Percentiles rank a stretch among this genome's conserved stretches.
These are phyloP conservation scores for Enteromius viviparus DNA, from an alignment of 2,797 vertebrate genomes.

Conservation along the genomic window DNA sequence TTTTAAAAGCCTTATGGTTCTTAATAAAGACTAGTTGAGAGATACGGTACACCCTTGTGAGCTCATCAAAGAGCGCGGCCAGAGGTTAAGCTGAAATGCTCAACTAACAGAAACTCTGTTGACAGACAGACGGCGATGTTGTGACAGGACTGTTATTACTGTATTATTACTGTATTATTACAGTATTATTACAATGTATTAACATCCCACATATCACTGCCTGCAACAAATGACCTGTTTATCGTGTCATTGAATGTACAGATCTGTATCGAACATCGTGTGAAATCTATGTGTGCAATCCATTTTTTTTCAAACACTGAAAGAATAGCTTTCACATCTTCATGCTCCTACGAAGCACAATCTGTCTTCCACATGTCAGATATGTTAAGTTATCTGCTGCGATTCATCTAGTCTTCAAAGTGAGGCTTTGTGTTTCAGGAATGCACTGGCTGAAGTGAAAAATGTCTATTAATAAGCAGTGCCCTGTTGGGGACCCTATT, in stretches of 20 bases:
- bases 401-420: constrained; percentile 34
- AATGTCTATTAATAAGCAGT: constrained; percentile 50
- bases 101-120: constrained; percentile 10
- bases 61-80: constrained; percentile 29
- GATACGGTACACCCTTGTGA: constrained; percentile 19
- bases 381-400: constrained; percentile 22
- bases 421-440: constrained; percentile 41
- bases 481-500: constrained; percentile 57
- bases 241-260: background rate
- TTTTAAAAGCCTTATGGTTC: constrained; percentile 3
- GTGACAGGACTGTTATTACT: constrained; percentile 27
- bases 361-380: constrained; percentile 30
- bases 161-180: constrained; percentile 25
- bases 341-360: background rate
- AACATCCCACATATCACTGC: background rate
- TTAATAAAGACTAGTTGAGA: constrained; percentile 43
- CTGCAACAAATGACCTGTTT: background rate
- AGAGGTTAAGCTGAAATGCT: constrained; percentile 43
- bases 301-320: background rate
- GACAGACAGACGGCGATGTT: background rate
- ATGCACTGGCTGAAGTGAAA: constrained; percentile 50
- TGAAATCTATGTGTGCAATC: background rate
- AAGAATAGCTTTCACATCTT: constrained; percentile 12
- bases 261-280: background rate
- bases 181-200: constrained; percentile 4